Evolutionary conservation across 2,113 vertebrate species (phyloP).

Genomic region (Syngnathoides biaculeatus): DNA sequence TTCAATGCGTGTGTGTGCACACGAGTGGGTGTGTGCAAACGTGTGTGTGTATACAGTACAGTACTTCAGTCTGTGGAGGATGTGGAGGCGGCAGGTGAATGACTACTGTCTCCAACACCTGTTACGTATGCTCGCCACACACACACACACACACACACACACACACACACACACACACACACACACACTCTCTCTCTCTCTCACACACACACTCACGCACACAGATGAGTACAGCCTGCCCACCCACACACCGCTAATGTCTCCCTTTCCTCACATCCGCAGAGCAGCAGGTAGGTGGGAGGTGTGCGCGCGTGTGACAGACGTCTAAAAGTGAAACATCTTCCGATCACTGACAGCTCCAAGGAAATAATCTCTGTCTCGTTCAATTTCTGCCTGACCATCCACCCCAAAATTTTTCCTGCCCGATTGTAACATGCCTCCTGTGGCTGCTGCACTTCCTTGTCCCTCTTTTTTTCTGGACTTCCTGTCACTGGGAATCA

Average conservation of each 20-base stretch:
- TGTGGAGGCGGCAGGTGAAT: constrained; percentile 52
- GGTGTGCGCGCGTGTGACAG: constrained; percentile 43
- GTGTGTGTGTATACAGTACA: constrained; percentile 31
- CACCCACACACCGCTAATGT: constrained; percentile 43
- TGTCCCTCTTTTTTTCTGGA: background rate
- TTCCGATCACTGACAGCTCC: constrained; percentile 46
- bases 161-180: no score
- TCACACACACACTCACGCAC: background rate
- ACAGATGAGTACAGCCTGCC: constrained; percentile 27
- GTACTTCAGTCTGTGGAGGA: constrained; percentile 50
- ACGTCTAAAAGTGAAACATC: constrained; percentile 37
- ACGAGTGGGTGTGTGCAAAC: background rate
- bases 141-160: constrained; percentile 24
- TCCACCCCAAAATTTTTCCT: background rate
- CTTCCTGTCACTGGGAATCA: background rate
- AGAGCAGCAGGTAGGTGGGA: constrained; percentile 65
- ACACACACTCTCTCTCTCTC: no score
- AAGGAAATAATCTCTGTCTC: constrained; percentile 11
- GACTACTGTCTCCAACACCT: constrained; percentile 51
- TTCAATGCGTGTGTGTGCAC: constrained; percentile 5
- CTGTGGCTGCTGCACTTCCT: background rate
- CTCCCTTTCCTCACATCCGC: constrained; percentile 51
- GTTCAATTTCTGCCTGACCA: constrained; percentile 4
- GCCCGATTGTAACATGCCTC: background rate
- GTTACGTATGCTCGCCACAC: constrained; percentile 19